A percentile compares a stretch with the other conserved stretches of the same genome.
Evolutionary conservation across 2,113 vertebrate genomes (phyloP).

Genomic region (Lophotis ruficrista): DNA sequence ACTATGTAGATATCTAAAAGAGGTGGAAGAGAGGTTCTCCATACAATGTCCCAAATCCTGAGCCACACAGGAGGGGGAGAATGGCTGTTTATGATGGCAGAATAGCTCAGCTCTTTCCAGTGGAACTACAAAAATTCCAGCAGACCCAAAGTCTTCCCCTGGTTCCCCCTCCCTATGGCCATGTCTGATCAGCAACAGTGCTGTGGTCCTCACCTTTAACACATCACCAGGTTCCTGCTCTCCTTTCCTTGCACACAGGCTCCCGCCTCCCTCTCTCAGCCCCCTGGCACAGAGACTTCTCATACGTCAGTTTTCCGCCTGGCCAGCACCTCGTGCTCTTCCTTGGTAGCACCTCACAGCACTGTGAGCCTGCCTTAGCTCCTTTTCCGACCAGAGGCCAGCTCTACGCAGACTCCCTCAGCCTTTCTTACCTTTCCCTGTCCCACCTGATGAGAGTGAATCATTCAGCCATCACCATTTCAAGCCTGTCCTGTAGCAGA

Average conservation of each 20-base stretch:
- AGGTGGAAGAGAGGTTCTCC: background rate
- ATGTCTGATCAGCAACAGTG: background rate
- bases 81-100: background rate
- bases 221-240: background rate
- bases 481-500: background rate
- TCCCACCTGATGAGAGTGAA: background rate
- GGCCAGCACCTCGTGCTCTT: background rate
- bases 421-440: background rate
- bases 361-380: background rate
- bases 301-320: accelerated
- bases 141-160: background rate
- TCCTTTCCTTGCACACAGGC: no score
- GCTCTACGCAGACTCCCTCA: background rate
- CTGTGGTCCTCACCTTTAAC: background rate
- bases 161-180: accelerated
- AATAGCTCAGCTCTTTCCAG: background rate
- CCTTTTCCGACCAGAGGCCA: background rate
- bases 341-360: accelerated
- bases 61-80: accelerated
- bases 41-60: background rate
- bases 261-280: background rate
- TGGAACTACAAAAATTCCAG: background rate
- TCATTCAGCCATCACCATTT: background rate
- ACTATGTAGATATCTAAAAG: background rate
- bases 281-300: background rate